Base-by-base conservation (phyloP, 2,797 vertebrate genomes). In the Fundulus diaphanus region DNA sequence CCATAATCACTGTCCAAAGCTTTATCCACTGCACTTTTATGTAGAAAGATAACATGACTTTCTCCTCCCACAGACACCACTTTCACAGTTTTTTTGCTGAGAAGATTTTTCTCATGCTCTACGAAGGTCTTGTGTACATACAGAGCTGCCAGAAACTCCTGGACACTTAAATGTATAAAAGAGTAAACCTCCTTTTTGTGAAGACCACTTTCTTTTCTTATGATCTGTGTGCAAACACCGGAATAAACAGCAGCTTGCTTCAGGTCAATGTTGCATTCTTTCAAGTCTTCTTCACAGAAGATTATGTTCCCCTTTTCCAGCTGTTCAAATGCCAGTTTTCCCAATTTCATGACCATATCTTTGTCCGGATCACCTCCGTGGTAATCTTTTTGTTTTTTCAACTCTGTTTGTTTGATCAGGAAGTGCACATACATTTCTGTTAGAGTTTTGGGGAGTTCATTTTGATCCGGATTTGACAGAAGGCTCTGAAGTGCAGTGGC, bases 281-380 rank as follows among this genome's bases (percentile, higher is more conserved):
- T 48, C 15, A 81, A 20, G 18, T 74, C 68, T 0, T 66, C 7
- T 44, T 75, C 42, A 13, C 20, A 8, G n/a, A 82, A 85, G 42
- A 67, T 66, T 0, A 61, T 52, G 12, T 82, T 80, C 7, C 68
- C 8, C 31, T 69, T 7, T 40, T 13, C 7, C 1, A 85, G 68
- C 57, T 81, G 79, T 31, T 84, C 72, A 42, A 84, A 84, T 5
- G 83, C 80, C 54, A 85, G n/a, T 44, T 79, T 85, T 72, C 83
- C 80, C 11, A 66, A 5, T 22, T 85, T 79, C 80, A 82, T 85
- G 54, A 79, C 70, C 7, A 73, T 2, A 20, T 73, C 44, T 73
- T 20, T 70, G 37, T 78, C 59, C 1, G n/a, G 1, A 42, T 76
- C 65, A 22, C 20, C 56, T 13, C 51, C 5, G 27, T 79, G 54